Base-by-base conservation (phyloP, 2,888 invertebrate species). In the Lottia scabra region DNA sequence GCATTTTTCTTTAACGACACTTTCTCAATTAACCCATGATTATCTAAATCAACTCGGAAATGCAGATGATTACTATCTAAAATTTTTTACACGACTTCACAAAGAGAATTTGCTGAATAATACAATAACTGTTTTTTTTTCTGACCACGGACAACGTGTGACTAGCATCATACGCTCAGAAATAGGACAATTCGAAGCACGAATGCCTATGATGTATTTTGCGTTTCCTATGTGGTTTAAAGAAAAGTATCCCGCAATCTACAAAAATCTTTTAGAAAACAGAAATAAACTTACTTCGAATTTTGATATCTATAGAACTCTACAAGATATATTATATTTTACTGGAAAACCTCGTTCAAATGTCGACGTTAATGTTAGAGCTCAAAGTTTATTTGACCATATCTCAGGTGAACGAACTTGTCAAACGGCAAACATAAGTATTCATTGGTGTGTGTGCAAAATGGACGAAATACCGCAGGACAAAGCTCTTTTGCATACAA, bases 141-240 rank as follows among this genome's bases (percentile, higher is more conserved):
- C 96, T 87, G 97, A 97, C 87, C 97, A 97, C 85, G 97, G 97
- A 0, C 93, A 96, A 70, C 91, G 97, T 75, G 96, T 94, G 93
- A 96, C 96, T 2, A 92, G 91, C 6, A 95, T 96, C 80, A 92
- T 96, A 15, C 91, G 92, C 78, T 96, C 96, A 0, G 95, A 94
- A 87, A 95, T 96, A 63, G 90, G 90, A 0, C 84, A 87, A 85
- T 91, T 96, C 86, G 97, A 97, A 89, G 96, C 96, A 87, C 92
- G 96, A 65, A 91, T 96, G 70, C 97, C 97, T 0, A 93, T 96
- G 78, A 91, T 95, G 38, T 93, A 93, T 80, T 89, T 95, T 1
- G 87, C 93, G 2, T 87, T 95, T 71, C 97, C 97, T 0, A 87
- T 91, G 13, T 93, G 93, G 91, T 95, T 96, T 90, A 91, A 90